Percentiles rank a stretch among this genome's conserved stretches.
Evolutionary conservation across 2,113 vertebrate genomes (phyloP).

Genomic region (Lycocorax pyrrhopterus): DNA sequence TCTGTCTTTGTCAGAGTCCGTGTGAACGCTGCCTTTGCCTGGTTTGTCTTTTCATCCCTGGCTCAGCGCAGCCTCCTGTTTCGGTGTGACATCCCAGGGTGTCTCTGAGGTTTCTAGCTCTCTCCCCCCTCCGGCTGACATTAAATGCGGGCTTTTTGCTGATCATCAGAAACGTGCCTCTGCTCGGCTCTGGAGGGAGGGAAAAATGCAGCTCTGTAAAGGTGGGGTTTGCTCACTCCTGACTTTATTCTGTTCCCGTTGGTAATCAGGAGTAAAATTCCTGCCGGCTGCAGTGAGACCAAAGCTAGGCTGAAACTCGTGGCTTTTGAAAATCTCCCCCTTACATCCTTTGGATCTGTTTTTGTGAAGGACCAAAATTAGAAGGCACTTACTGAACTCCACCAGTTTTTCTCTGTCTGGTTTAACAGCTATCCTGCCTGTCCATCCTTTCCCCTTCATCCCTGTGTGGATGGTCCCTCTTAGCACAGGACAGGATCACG

Average conservation of each 20-base stretch:
- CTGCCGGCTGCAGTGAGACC: neutral
- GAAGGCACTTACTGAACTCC: neutral
- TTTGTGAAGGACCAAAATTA: neutral
- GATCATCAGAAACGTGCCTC: neutral
- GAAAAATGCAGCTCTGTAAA: neutral
- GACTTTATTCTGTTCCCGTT: neutral
- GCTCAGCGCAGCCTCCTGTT: neutral
- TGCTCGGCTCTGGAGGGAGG: neutral
- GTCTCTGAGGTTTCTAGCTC: neutral
- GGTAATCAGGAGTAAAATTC: neutral
- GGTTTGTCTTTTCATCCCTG: neutral
- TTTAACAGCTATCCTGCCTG: neutral
- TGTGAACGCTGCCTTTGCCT: neutral
- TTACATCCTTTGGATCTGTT: neutral
- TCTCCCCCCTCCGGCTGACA: neutral
- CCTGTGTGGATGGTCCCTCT: rapidly evolving
- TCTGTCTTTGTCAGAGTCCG: neutral
- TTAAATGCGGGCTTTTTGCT: neutral
- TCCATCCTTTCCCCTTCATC: neutral
- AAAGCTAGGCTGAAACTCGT: neutral
- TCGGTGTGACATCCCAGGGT: neutral
- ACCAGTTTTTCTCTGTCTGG: neutral
- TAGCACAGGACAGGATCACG: neutral
- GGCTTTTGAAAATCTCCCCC: neutral
- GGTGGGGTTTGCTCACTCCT: neutral